Base-by-base conservation (phyloP, 1,140 invertebrate genomes). In the Aethina tumida region DNA sequence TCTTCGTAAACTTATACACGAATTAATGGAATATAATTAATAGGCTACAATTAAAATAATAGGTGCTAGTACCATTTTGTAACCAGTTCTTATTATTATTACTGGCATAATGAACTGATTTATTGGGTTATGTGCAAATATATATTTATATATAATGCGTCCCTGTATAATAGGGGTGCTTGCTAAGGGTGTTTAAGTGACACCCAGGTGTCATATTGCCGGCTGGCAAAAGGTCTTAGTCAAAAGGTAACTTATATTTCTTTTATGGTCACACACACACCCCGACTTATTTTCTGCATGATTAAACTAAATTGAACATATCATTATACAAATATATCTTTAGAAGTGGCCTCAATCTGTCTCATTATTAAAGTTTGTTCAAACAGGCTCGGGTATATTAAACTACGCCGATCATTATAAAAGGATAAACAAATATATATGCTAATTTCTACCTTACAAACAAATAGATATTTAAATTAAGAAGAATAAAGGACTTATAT, bases 251-350 rank as follows among this genome's bases (percentile, higher is more conserved):
- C 48, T 55, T 47, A 47, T 49, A 49, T 47, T 48, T 42, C 43
- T 45, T 49, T 51, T 50, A 48, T 50, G 47, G 43, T 36, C 20
- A 24, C 34, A 38, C 39, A 43, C 44, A 50, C 41, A 50, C 50
- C 51, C 52, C 52, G 38, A 40, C 47, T 56, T 28, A 56, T 56
- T 56, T 54, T 56, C 51, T 52, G 47, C 54, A 50, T 56, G 45
- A 42, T 45, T 56, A 45, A 42, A 28, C 52, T 52, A 51, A 49
- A 41, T 53, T 47, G 45, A 45, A 28, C 48, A 42, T 34, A 37
- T 43, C 39, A 38, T 41, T 44, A n/a, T n/a, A n/a, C n/a, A n/a
- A n/a, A n/a, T n/a, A n/a, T 26, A 38, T 10, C 10, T 28, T 35
- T 39, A 27, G 26, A 26, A 27, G 24, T 36, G 35, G 13, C 25